phyloP scores from a whole-genome alignment of 2,888 invertebrate genomes.

The Alsophila aescularia region DNA sequence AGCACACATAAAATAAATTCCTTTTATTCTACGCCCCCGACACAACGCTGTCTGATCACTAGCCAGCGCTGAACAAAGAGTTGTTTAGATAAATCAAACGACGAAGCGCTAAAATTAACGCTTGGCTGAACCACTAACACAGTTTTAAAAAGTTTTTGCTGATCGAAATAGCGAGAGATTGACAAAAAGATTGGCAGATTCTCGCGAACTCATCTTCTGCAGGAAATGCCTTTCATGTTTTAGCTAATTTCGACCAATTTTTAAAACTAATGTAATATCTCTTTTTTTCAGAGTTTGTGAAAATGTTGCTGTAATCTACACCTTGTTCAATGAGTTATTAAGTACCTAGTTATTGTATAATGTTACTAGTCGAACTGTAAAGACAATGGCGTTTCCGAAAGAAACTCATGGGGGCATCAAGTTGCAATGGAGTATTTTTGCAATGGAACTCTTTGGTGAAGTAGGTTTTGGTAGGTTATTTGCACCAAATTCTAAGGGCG shows the following conservation, averaged over 20 bases:
- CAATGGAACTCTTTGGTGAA: neutral
- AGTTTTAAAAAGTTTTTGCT: slow-evolving; percentile 10
- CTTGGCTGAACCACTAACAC: slow-evolving; percentile 17
- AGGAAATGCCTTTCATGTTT: slow-evolving; percentile 21
- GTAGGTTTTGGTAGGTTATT: neutral
- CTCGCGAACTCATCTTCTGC: slow-evolving; percentile 2
- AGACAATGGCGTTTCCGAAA: slow-evolving; percentile 13
- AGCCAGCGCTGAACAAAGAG: slow-evolving; percentile 15
- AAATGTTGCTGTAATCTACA: slow-evolving; percentile 80
- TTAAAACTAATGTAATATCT: slow-evolving; percentile 21
- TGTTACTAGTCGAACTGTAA: slow-evolving; percentile 19
- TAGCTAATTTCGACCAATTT: slow-evolving; percentile 3
- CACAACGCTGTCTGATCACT: slow-evolving; percentile 1
- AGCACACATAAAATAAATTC: neutral
- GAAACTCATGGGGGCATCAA: neutral
- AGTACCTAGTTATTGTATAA: slow-evolving; percentile 59
- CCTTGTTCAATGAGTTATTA: slow-evolving; percentile 61
- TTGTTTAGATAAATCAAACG: slow-evolving; percentile 23
- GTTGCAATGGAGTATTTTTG: neutral
- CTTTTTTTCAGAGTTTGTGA: slow-evolving; percentile 83
- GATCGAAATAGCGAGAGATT: slow-evolving; percentile 18
- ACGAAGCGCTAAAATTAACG: slow-evolving; percentile 18
- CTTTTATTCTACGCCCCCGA: neutral
- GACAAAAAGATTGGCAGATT: slow-evolving; percentile 32
- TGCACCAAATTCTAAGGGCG: neutral